Base-by-base conservation (phyloP, 1,140 invertebrate species). In the Andricus grossulariae region DNA sequence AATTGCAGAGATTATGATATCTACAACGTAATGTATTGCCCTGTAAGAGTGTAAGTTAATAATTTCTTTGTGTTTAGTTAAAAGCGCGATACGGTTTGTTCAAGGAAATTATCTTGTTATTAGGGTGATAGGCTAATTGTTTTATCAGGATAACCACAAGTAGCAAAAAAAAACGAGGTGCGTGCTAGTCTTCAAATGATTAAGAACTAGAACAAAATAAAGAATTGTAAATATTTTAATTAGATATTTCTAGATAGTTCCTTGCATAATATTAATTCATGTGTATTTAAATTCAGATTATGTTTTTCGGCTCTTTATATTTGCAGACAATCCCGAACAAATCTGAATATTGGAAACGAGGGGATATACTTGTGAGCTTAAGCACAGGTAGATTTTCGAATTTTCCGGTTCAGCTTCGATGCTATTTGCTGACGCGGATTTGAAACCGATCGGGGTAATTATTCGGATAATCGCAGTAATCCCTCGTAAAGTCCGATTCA, bases 401-500 rank as follows among this genome's bases (percentile, higher is more conserved):
- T 84, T 82, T 84, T 81, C 77, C 78, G 70, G 73, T 76, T 18
- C 73, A 74, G 79, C 78, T 16, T 78, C 73, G 76, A 52, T 76
- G 79, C 82, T 82, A 84, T 82, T 84, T 84, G 82, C 80, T 78
- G 76, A 81, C 79, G 82, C 74, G 76, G 78, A 80, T 79, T 76
- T 74, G 73, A 74, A 82, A 79, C 80, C 78, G 71, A 82, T 66
- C 77, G 52, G 82, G 83, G 84, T 88, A 90, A 90, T 90, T 89
- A 89, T 89, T 89, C 86, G 85, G 85, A 88, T 89, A 87, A 90
- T 89, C 88, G 86, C 81, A 80, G 83, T 86, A 86, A 88, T 89
- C 87, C 85, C 76, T 78, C 76, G 80, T 79, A 83, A 83, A 86
- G 84, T 84, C 83, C 76, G 75, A 21, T 82, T 79, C 80, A 77